These are phyloP conservation scores for Burhinus bistriatus DNA, from an alignment of 2,113 vertebrate species.

Conservation along the genomic window DNA sequence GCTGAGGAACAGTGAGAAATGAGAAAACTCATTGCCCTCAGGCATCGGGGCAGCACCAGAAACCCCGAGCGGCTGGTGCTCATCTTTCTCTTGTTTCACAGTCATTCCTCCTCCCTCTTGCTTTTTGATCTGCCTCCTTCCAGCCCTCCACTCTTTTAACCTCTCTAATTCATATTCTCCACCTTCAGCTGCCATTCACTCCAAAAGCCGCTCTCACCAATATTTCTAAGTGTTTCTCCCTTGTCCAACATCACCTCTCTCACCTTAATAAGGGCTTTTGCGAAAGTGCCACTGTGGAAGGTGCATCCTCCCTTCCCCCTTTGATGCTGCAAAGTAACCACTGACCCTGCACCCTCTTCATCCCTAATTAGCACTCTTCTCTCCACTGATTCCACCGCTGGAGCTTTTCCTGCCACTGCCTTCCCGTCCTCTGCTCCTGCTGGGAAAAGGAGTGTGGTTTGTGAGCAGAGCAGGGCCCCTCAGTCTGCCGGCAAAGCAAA, in stretches of 20 bases:
- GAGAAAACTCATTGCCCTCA: no score
- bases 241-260: background rate
- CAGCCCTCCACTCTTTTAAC: background rate
- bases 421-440: background rate
- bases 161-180: background rate
- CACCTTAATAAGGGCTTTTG: background rate
- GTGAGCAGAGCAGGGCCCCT: background rate
- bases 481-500: background rate
- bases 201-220: background rate
- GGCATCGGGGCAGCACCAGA: background rate
- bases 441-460: background rate
- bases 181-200: background rate
- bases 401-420: background rate
- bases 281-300: background rate
- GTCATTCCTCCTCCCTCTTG: background rate
- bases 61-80: background rate
- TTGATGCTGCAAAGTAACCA: background rate
- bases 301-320: background rate
- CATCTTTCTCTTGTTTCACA: background rate
- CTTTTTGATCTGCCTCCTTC: background rate
- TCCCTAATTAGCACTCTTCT: background rate
- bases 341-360: background rate
- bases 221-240: background rate
- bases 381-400: background rate
- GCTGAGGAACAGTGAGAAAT: background rate